phyloP scores from a whole-genome alignment of 2,113 vertebrate species.

The Pelecanus crispus region DNA sequence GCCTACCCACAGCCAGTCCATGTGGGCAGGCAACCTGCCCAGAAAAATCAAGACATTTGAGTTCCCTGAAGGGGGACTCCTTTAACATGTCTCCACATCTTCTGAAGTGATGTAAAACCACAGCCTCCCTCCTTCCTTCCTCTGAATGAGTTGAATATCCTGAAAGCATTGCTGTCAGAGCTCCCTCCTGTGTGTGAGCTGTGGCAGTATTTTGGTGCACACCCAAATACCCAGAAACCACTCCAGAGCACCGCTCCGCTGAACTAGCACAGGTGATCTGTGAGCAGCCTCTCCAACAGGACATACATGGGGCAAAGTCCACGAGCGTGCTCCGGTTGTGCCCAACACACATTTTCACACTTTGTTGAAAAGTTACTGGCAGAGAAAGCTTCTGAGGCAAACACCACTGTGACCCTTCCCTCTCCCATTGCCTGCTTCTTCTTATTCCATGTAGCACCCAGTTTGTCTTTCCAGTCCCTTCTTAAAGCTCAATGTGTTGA shows the following conservation, averaged over 20 bases:
- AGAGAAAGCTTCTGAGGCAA: neutral
- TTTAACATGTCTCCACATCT: neutral
- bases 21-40: neutral
- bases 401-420: neutral
- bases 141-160: neutral
- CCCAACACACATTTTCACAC: neutral
- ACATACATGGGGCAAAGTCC: neutral
- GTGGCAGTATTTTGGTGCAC: neutral
- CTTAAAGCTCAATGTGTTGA: neutral
- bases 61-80: neutral
- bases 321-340: neutral
- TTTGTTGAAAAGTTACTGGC: neutral
- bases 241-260: accelerated
- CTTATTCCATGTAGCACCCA: neutral
- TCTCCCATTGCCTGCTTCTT: neutral
- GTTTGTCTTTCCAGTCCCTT: neutral
- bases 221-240: neutral
- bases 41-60: neutral
- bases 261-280: neutral
- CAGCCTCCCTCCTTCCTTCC: neutral
- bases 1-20: neutral
- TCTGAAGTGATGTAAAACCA: neutral
- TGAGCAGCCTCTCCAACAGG: neutral
- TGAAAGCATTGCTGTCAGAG: neutral
- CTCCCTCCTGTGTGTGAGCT: neutral